Evolutionary conservation across 1,140 invertebrate genomes (phyloP).

Genomic region (Caenorhabditis inopinata): DNA sequence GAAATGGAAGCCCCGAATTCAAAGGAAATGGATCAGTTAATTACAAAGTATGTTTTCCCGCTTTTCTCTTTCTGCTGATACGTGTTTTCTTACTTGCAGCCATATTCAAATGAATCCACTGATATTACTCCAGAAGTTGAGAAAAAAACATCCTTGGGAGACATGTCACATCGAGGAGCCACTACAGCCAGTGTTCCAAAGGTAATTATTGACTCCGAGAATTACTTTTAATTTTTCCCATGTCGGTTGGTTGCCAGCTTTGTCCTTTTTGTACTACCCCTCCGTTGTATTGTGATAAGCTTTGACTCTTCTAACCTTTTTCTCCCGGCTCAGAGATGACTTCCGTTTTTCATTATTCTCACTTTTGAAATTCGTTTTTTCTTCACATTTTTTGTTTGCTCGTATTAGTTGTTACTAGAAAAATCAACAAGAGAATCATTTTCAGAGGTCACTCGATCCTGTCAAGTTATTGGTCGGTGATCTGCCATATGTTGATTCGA

Average conservation of each 20-base stretch:
- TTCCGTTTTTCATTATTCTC: not conserved
- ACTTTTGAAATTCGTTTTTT: not conserved
- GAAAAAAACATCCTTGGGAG: not conserved
- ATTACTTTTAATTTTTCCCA: not conserved
- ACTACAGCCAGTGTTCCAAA: slow-evolving; percentile 4
- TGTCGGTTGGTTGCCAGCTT: slow-evolving; percentile 11
- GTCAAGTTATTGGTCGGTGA: slow-evolving; percentile 49
- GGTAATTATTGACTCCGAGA: slow-evolving; percentile 25
- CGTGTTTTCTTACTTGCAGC: not conserved
- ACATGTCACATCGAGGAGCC: slow-evolving; percentile 9
- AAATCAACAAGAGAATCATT: no score
- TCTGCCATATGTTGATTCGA: slow-evolving; percentile 49
- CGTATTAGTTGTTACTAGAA: slow-evolving; percentile 7
- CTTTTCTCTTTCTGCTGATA: no score
- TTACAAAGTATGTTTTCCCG: not conserved
- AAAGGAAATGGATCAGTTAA: slow-evolving; percentile 11
- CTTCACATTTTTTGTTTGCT: slow-evolving; percentile 2
- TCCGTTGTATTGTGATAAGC: slow-evolving; percentile 5
- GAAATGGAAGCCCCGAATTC: slow-evolving; percentile 4
- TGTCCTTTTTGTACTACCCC: not conserved
- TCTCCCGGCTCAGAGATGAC: not conserved
- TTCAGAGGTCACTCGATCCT: slow-evolving; percentile 44
- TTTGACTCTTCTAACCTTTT: not conserved
- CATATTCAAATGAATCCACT: slow-evolving; percentile 2
- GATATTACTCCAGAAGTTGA: not conserved